Base-by-base conservation (phyloP, 2,113 vertebrate species). In the Narcine bancroftii region DNA sequence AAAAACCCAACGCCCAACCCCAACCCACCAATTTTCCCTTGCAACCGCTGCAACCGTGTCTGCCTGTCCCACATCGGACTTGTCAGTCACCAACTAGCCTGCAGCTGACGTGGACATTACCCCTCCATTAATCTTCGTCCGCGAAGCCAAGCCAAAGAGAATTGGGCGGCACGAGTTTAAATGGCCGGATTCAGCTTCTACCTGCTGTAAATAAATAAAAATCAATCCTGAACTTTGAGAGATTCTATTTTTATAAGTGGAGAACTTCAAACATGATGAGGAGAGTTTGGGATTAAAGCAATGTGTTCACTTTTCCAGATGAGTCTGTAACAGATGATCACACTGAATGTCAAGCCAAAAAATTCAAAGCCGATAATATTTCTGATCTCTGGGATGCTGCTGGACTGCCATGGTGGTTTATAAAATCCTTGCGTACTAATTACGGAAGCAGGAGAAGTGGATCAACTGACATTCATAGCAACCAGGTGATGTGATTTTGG, bases 331-430 rank as follows among this genome's bases (percentile, higher is more conserved):
- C 95, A 56, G 96, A 97, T 89, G 96, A 95, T 69, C 92, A 96
- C 72, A 94, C 95, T n/a, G 94, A 95, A 60, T 96, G 95, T 92
- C 96, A 96, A 76, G 96, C 95, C 94, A 98, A 98, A 93, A 96
- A 97, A 13, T 96, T 97, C 93, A 97, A 97, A 93, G 95, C 98
- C 92, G 98, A 99, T 92, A 96, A 98, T 47, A 95, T 96, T 92
- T 96, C 99, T 94, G 98, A 99, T 92, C 98, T 99, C 24, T 99
- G 98, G 98, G 98, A 99, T 93, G 96, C 98, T 92, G 98, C 98
- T 33, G 99, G 98, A 92, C 95, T 99, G 94, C 98, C 99, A 10
- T 99, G 99, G 99, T 99, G 99, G 98, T 99, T 99, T 97, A 96
- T 99, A 95, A 98, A 98, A 94, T 99, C 99, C 94, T 95, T 99